A percentile compares a stretch with the other conserved stretches of the same genome.
Evolutionary conservation across 2,113 vertebrate genomes (phyloP).

Genomic region (Rutilus rutilus): DNA sequence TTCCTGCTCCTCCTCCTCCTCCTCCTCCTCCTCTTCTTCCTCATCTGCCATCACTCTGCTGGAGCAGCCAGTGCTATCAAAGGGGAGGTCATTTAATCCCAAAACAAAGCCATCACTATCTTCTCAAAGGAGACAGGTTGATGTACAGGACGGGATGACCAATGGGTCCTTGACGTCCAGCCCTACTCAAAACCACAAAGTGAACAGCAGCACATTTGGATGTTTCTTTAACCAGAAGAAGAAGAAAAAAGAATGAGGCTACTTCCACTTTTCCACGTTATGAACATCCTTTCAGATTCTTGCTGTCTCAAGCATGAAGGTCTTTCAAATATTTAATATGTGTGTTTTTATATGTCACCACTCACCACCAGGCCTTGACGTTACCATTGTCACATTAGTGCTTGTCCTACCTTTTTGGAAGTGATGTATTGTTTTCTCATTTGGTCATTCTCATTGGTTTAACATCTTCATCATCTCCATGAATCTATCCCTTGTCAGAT

Average conservation of each 20-base stretch:
- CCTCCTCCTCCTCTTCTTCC: conserved; percentile 57
- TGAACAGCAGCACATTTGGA: conserved; percentile 35
- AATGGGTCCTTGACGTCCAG: conserved; percentile 57
- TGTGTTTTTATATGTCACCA: conserved; percentile 5
- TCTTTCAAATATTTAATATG: not conserved
- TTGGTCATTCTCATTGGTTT: not conserved
- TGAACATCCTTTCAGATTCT: conserved; percentile 2
- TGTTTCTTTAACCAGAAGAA: conserved; percentile 48
- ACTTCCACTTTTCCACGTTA: not conserved
- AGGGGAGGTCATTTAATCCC: conserved; percentile 31
- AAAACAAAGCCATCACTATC: conserved; percentile 21
- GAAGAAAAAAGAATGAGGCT: conserved; percentile 52
- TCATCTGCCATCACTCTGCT: conserved; percentile 58
- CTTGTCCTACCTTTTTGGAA: conserved; percentile 7
- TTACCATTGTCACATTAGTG: conserved; percentile 17
- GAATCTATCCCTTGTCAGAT: not conserved
- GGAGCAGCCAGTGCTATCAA: conserved; percentile 57
- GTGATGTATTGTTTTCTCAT: not conserved
- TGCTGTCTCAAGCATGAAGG: conserved; percentile 18
- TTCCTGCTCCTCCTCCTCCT: conserved; percentile 27
- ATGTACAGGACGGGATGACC: conserved; percentile 32
- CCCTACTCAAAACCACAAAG: not conserved
- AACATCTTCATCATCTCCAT: conserved; percentile 4
- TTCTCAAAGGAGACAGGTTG: conserved; percentile 13
- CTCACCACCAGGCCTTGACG: not conserved